Evolutionary conservation across 1,140 invertebrate species (phyloP).

Genomic region (Caenorhabditis brenneri): DNA sequence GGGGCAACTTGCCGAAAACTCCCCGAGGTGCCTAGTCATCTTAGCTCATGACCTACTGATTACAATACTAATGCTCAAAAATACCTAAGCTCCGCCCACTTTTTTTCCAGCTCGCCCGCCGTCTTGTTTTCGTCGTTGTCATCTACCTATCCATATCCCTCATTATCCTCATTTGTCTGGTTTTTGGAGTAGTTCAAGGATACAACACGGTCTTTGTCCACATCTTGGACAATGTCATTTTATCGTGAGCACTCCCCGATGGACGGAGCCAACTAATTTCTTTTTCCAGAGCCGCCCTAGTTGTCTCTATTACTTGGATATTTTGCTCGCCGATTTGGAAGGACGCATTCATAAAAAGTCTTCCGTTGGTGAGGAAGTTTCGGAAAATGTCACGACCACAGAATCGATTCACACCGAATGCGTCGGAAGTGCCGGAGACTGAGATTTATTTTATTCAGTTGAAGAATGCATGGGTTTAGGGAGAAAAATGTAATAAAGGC

Average conservation of each 20-base stretch:
- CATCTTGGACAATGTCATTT: neutral
- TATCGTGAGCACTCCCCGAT: neutral
- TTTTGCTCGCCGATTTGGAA: constrained; percentile 12
- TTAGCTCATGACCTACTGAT: too few relatives aligned
- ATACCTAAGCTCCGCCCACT: neutral
- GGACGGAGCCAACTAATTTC: neutral
- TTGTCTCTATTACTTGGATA: neutral
- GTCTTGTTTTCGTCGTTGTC: neutral
- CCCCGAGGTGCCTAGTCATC: too few relatives aligned
- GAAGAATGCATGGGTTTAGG: constrained; percentile 1
- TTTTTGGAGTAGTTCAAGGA: neutral
- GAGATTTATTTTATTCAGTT: constrained; percentile 15
- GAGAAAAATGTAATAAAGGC: too few relatives aligned
- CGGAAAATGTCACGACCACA: neutral
- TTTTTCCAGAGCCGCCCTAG: neutral
- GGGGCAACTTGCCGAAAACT: too few relatives aligned
- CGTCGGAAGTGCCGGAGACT: neutral
- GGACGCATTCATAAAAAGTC: neutral
- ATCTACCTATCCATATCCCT: neutral
- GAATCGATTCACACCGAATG: neutral
- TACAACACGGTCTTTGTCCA: neutral
- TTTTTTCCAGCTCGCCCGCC: neutral
- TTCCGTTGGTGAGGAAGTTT: neutral
- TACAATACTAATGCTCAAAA: too few relatives aligned
- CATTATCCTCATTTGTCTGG: neutral